These are phyloP conservation scores for Vesta saturnalis DNA, from an alignment of 2,888 invertebrate genomes.

Conservation along the genomic window DNA sequence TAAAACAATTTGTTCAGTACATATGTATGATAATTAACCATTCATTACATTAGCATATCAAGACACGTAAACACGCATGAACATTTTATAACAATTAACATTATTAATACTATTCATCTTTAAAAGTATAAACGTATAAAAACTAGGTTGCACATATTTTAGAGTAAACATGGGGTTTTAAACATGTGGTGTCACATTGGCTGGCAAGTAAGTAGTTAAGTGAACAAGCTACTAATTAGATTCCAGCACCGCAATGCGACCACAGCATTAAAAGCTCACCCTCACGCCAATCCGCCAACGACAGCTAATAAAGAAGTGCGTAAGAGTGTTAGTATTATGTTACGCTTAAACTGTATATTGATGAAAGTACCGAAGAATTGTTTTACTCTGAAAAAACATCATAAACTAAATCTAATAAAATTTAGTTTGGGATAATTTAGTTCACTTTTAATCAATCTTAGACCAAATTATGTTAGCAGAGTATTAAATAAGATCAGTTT, in stretches of 20 bases:
- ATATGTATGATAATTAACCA: conserved; percentile 12
- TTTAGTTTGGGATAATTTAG: too few species aligned
- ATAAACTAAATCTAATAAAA: too few species aligned
- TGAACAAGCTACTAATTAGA: conserved; percentile 55
- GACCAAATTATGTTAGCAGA: too few species aligned
- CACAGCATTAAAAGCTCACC: conserved; percentile 53
- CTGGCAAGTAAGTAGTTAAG: conserved; percentile 51
- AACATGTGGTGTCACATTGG: conserved; percentile 39
- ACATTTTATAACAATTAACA: conserved; percentile 22
- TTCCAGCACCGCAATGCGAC: conserved; percentile 51
- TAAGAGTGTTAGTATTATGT: conserved; percentile 28
- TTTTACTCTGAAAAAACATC: neutral
- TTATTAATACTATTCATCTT: conserved; percentile 14
- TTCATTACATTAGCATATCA: conserved; percentile 13
- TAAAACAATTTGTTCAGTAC: conserved; percentile 15
- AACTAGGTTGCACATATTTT: conserved; percentile 14
- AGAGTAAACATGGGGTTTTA: conserved; percentile 41
- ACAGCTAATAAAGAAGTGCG: conserved; percentile 45
- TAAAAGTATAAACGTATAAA: conserved; percentile 2
- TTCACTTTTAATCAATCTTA: too few species aligned
- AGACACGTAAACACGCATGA: conserved; percentile 17
- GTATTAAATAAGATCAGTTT: too few species aligned
- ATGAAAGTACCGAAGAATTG: neutral
- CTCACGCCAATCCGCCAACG: conserved; percentile 43
- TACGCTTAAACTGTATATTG: conserved; percentile 11